Evolutionary conservation across 1,140 invertebrate genomes (phyloP), one percentile per base, ranked within the genome.

Genomic region (Delia radicum): DNA sequence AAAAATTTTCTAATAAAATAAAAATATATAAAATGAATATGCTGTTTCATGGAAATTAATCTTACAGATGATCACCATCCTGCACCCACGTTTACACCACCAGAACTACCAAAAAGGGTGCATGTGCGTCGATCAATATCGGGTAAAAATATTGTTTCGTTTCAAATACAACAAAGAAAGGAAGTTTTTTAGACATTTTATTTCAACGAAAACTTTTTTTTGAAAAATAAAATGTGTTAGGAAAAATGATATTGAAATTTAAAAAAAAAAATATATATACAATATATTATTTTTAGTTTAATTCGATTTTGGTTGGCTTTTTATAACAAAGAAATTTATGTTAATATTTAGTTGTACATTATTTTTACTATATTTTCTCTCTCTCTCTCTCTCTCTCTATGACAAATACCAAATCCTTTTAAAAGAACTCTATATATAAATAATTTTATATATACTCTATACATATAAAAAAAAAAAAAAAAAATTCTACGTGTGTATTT

Each of bases 101-200:
- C 95, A 92, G 95, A 96, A 93, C 93, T 96, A 90, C 95, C 95
- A 90, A 96, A 96, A 92, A 94, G 95, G 92, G 94, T 95, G 91
- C 95, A 96, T 93, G 91, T 95, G 89, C 92, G 94, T 95, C 94
- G 94, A 96, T 95, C 88, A 89, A 87, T 86, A 83, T 82, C 83
- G 82, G 85, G 85, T 86, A 86, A 86, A 81, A 78, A 82, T 76
- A 80, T 67, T 74, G 75, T 33, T 69, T 69, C 29, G 18, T 69
- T 69, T 27, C 18, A 21, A 37, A 21, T 37, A 15, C 13, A 48
- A 48, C 6, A 21, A 55, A 69, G 29, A 69, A 69, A 69, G 65
- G 29, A n/a, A 69, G 65, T 69, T 69, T 69, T 65, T 42, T 67
- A 65, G 61, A 65, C 74, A 74, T 63, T 48, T 62, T 55, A 21